phyloP scores from a whole-genome alignment of 2,888 invertebrate genomes.

The Andrena flavipes region DNA sequence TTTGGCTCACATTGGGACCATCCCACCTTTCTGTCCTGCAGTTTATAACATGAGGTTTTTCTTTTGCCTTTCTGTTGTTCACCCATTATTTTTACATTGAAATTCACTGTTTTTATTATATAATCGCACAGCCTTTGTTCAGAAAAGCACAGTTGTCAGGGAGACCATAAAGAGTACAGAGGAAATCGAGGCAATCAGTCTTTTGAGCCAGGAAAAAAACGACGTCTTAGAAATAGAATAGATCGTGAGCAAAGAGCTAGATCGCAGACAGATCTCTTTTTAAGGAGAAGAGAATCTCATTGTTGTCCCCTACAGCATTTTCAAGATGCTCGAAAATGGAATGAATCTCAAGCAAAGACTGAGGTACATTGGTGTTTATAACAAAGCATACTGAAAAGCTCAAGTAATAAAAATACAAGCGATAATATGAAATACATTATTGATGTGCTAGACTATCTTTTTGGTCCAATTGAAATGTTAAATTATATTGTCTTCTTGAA shows the following conservation, averaged over 20 bases:
- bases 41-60: constrained; percentile 41
- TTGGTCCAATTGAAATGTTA: neutral
- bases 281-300: constrained; percentile 46
- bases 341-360: constrained; percentile 76
- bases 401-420: constrained; percentile 17
- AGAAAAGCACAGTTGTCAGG: constrained; percentile 53
- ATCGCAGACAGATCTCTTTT: constrained; percentile 80
- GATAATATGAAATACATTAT: neutral
- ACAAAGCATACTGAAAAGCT: constrained; percentile 9
- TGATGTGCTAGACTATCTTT: neutral
- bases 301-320: constrained; percentile 79
- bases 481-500: neutral
- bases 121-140: constrained; percentile 28
- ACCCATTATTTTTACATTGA: neutral
- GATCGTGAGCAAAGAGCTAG: constrained; percentile 79
- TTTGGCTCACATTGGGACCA: constrained; percentile 52
- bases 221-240: constrained; percentile 75
- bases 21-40: constrained; percentile 52
- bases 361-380: constrained; percentile 75
- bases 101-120: constrained; percentile 27
- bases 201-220: constrained; percentile 76
- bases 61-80: neutral
- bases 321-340: constrained; percentile 76
- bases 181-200: constrained; percentile 71
- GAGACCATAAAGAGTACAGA: constrained; percentile 17